Percentiles rank a stretch among this genome's conserved stretches.
phyloP scores from a whole-genome alignment of 2,113 vertebrate species.

The Crotalus helleri region DNA sequence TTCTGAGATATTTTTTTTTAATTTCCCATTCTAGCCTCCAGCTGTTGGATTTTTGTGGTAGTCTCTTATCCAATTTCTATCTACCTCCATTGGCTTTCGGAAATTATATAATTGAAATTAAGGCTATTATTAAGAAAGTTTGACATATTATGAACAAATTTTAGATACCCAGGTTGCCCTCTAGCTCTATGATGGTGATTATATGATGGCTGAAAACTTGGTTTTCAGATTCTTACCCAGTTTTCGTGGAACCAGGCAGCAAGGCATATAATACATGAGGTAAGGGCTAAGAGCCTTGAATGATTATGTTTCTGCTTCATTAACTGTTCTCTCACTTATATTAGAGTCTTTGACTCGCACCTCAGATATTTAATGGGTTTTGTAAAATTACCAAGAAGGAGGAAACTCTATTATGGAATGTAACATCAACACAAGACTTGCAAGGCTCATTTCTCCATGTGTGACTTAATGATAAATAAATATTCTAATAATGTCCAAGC shows the following conservation, averaged over 20 bases:
- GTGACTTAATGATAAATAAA: constrained; percentile 48
- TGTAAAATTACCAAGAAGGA: constrained; percentile 1
- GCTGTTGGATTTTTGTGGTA: not conserved
- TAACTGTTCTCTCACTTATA: not conserved
- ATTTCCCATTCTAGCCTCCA: not conserved
- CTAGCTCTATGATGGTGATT: not conserved
- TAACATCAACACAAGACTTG: constrained; percentile 27
- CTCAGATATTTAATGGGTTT: constrained; percentile 1
- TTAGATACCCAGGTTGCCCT: not conserved
- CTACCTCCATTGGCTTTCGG: not conserved
- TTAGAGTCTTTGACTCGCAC: not conserved
- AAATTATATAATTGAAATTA: not conserved
- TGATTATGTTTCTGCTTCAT: not conserved
- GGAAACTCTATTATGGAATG: not conserved
- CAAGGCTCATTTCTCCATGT: constrained; percentile 40
- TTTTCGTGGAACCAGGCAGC: not conserved
- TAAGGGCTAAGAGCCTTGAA: not conserved
- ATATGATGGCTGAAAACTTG: not conserved
- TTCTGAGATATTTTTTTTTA: not conserved
- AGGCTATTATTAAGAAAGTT: not conserved
- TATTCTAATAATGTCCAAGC: constrained; percentile 54
- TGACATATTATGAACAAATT: not conserved
- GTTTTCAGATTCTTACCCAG: not conserved
- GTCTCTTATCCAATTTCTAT: not conserved
- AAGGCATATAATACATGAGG: not conserved